Evolutionary conservation across 2,797 vertebrate genomes (phyloP).

Genomic region (Anguilla marmorata): DNA sequence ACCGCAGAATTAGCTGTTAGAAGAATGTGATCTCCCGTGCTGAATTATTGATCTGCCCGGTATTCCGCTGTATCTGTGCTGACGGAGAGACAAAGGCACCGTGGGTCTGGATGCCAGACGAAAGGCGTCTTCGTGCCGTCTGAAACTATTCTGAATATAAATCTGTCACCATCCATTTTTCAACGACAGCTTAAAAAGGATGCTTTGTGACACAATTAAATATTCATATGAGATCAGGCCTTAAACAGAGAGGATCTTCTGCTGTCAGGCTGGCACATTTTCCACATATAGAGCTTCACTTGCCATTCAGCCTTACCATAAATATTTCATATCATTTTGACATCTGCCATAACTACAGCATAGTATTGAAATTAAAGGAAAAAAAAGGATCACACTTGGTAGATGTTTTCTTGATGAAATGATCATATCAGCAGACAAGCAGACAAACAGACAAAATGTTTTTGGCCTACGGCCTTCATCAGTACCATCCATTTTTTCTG

Average conservation of each 20-base stretch:
- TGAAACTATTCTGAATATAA: neutral
- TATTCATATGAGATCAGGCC: neutral
- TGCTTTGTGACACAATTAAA: neutral
- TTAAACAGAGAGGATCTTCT: neutral
- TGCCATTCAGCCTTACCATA: neutral
- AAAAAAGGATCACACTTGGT: no score
- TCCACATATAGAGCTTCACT: neutral
- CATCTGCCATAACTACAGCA: neutral
- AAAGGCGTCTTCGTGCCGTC: neutral
- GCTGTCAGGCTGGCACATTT: neutral
- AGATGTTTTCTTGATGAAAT: no score
- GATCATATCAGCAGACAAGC: no score
- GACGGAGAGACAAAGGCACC: neutral
- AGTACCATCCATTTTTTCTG: no score
- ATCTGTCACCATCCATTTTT: constrained; percentile 9
- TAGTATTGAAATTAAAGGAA: neutral
- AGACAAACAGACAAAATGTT: no score
- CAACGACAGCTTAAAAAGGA: neutral
- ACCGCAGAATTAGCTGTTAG: constrained; percentile 36
- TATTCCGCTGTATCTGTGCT: constrained; percentile 7
- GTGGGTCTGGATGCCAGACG: neutral
- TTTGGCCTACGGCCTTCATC: no score
- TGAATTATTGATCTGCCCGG: constrained; percentile 48
- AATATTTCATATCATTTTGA: neutral
- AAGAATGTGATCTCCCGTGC: constrained; percentile 32